Evolutionary conservation across 2,797 vertebrate genomes (phyloP).

Genomic region (Macropus fuliginosus): DNA sequence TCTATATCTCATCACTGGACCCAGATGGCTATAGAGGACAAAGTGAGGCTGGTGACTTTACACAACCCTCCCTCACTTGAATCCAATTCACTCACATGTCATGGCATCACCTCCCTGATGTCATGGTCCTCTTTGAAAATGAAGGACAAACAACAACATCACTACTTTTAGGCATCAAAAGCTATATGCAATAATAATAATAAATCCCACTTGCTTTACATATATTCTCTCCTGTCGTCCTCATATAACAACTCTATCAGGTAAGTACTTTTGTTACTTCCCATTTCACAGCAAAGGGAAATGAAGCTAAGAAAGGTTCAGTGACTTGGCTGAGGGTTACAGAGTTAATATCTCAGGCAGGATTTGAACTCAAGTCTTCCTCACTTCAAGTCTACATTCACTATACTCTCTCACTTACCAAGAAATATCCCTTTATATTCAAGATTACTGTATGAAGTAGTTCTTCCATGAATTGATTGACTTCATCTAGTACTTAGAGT

Average conservation of each 20-base stretch:
- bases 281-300: background rate
- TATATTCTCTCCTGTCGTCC: background rate
- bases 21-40: too few relatives aligned
- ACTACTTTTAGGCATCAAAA: background rate
- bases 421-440: conserved; percentile 7
- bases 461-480: background rate
- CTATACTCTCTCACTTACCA: background rate
- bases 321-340: background rate
- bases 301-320: background rate
- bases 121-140: too few relatives aligned
- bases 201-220: background rate
- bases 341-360: background rate
- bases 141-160: too few relatives aligned
- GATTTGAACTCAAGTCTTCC: background rate
- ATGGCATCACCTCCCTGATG: too few relatives aligned
- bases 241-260: background rate
- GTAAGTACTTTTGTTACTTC: background rate
- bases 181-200: background rate
- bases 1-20: too few relatives aligned
- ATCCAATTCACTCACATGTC: too few relatives aligned
- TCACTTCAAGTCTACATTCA: background rate
- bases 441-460: background rate
- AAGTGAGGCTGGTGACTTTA: too few relatives aligned
- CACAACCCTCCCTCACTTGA: too few relatives aligned
- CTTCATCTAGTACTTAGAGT: background rate